Percentiles rank a stretch among this genome's conserved stretches.
Conservation (phyloP, 2,113 vertebrate species). For the Isichthys henryi region DNA sequence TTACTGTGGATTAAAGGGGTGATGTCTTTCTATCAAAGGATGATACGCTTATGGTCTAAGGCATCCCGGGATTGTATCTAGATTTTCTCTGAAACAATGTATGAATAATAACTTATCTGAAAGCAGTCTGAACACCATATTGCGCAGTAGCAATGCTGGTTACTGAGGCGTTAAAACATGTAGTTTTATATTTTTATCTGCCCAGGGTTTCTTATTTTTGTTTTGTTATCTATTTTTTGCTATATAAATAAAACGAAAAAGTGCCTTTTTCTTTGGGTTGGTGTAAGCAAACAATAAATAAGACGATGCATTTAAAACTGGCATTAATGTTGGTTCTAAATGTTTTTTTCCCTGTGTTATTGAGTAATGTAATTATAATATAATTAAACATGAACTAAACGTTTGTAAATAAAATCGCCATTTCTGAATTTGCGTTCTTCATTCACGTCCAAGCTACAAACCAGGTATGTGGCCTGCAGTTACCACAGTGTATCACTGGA, state of each 20-base stretch:
- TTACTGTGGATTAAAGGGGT: slow-evolving; percentile 1
- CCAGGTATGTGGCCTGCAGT: too few relatives aligned
- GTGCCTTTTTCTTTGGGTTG: slow-evolving; percentile 16
- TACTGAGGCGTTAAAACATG: background rate
- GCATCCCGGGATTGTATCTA: background rate
- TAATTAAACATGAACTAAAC: slow-evolving; percentile 5
- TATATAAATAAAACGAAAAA: background rate
- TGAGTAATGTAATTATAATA: background rate
- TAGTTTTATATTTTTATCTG: background rate
- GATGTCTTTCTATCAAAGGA: slow-evolving; percentile 10
- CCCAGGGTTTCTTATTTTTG: background rate
- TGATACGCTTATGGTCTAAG: background rate
- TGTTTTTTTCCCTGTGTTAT: slow-evolving; percentile 5
- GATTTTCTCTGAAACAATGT: background rate
- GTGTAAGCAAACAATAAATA: slow-evolving; percentile 3
- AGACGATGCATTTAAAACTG: slow-evolving; percentile 8
- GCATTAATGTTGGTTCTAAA: background rate
- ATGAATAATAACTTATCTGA: background rate
- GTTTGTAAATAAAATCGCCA: slow-evolving; percentile 56
- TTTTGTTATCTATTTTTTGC: background rate
- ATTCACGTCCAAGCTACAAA: background rate
- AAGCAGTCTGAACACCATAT: background rate
- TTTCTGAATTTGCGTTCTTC: slow-evolving; percentile 12
- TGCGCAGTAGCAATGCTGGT: background rate
- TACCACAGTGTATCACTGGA: background rate